Evolutionary conservation across 2,888 invertebrate species (phyloP).

Genomic region (Cerceris rybyensis): DNA sequence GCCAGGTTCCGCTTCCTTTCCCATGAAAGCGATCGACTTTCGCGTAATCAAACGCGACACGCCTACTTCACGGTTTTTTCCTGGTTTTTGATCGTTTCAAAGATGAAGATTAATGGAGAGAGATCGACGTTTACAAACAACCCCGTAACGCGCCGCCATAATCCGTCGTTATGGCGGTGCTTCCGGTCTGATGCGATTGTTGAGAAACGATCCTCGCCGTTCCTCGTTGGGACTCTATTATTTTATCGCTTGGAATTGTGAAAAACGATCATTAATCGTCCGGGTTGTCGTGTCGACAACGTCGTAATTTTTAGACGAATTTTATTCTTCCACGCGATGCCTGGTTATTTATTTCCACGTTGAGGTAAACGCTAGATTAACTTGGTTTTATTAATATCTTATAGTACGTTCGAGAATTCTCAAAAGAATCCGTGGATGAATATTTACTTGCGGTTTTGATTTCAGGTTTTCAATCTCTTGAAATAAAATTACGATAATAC

Average conservation of each 20-base stretch:
- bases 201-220: background rate
- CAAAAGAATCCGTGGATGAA: no score
- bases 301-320: background rate
- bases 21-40: slow-evolving; percentile 51
- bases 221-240: background rate
- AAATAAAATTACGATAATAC: no score
- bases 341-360: background rate
- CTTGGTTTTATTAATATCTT: no score
- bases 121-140: slow-evolving; percentile 5
- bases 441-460: no score
- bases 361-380: no score
- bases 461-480: no score
- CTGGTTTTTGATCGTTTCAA: background rate
- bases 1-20: slow-evolving; percentile 66
- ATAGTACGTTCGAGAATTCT: no score
- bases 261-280: background rate
- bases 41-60: slow-evolving; percentile 56
- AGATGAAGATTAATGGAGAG: slow-evolving; percentile 34
- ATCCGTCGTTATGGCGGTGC: background rate
- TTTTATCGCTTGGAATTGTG: background rate
- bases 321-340: background rate
- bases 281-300: background rate
- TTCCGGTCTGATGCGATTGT: background rate
- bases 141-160: background rate
- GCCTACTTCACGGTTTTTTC: slow-evolving; percentile 29